These are phyloP conservation scores for Druon quercuslanigerum DNA, from an alignment of 1,140 invertebrate genomes.

Conservation along the genomic window DNA sequence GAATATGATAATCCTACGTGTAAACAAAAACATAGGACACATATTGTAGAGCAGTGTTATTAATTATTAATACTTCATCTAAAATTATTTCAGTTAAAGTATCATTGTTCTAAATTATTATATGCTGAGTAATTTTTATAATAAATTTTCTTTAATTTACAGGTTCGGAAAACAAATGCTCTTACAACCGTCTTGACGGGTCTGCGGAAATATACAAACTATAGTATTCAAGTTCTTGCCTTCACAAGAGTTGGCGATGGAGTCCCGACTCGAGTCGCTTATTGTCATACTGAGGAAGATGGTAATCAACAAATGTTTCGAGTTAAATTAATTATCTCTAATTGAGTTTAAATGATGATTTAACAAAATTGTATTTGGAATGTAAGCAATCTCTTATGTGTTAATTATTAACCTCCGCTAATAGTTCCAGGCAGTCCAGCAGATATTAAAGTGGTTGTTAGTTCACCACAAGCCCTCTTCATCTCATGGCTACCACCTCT, in stretches of 20 bases:
- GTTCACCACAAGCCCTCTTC: constrained; percentile 83
- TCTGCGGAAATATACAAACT: constrained; percentile 88
- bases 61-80: neutral
- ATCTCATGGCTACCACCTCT: constrained; percentile 87
- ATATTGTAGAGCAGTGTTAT: constrained; percentile 29
- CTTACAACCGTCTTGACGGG: constrained; percentile 81
- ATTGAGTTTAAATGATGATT: neutral
- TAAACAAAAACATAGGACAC: no score
- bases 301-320: constrained; percentile 74
- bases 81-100: neutral
- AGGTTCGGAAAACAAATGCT: constrained; percentile 80
- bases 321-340: neutral
- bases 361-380: neutral
- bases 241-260: constrained; percentile 90
- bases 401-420: constrained; percentile 53
- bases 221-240: constrained; percentile 89
- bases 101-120: no score
- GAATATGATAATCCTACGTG: no score
- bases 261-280: constrained; percentile 80
- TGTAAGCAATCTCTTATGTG: neutral
- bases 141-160: constrained; percentile 24
- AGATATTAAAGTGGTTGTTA: constrained; percentile 88
- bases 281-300: constrained; percentile 89
- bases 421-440: constrained; percentile 87
- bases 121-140: no score